Percentiles rank a stretch among this genome's conserved stretches.
These are phyloP conservation scores for Akabosia matsudoensis DNA, from an alignment of 1,140 invertebrate species.

Conservation along the genomic window DNA sequence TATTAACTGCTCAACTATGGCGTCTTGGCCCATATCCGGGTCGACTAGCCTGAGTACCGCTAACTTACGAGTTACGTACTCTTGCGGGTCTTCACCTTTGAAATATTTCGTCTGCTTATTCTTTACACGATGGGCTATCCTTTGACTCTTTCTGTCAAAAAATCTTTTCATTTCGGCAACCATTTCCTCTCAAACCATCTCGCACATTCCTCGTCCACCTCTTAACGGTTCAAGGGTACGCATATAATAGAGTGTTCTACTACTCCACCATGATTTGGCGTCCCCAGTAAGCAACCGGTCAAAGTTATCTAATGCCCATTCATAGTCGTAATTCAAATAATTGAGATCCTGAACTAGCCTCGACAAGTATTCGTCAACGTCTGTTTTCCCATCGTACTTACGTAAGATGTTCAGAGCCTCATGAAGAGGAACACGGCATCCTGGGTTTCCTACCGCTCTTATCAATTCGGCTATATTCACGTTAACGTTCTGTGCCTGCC, in stretches of 20 bases:
- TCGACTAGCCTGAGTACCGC: background rate
- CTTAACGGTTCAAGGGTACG: background rate
- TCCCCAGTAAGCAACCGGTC: background rate
- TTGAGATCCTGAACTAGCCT: background rate
- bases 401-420: background rate
- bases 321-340: background rate
- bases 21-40: background rate
- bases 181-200: background rate
- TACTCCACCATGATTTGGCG: background rate
- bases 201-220: background rate
- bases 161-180: background rate
- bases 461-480: no score
- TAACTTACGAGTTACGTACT: background rate
- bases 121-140: background rate
- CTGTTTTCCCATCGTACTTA: background rate
- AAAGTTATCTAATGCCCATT: background rate
- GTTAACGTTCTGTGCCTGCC: no score
- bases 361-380: background rate
- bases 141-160: background rate
- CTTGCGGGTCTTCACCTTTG: background rate
- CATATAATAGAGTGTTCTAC: background rate
- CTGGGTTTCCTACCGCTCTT: no score
- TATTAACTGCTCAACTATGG: background rate
- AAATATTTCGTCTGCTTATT: background rate
- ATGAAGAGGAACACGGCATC: background rate